Conservation (phyloP, 2,797 vertebrate genomes). For the Vireo griseus region DNA sequence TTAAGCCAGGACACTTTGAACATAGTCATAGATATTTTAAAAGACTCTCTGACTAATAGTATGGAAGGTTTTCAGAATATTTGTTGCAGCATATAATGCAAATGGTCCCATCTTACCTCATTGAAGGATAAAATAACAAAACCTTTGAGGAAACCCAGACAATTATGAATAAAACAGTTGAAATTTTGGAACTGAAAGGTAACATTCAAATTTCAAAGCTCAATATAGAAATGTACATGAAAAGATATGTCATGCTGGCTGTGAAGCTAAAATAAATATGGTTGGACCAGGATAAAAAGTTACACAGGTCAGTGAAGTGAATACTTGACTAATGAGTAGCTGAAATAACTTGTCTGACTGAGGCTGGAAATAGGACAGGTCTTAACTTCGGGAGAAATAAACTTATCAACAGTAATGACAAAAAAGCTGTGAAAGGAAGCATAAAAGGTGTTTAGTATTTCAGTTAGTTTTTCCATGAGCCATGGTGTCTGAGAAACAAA, state of each 20-base stretch:
- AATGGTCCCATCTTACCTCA: not conserved
- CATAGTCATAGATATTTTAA: not conserved
- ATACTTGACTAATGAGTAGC: constrained; percentile 10
- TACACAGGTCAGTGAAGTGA: not conserved
- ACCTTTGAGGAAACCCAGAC: not conserved
- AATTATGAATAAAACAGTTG: not conserved
- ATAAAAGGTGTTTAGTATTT: constrained; percentile 54
- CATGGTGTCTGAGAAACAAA: constrained; percentile 25
- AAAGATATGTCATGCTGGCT: not conserved
- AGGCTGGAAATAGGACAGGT: not conserved
- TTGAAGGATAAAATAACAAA: not conserved
- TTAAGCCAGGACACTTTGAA: not conserved
- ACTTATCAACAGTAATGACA: constrained; percentile 53
- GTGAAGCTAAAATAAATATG: not conserved
- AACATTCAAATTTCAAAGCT: not conserved
- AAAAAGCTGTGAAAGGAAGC: constrained; percentile 55
- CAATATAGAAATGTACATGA: not conserved
- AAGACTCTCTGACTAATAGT: not conserved
- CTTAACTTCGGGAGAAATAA: constrained; percentile 52
- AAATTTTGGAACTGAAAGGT: not conserved
- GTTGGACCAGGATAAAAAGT: not conserved
- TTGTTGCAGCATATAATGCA: not conserved
- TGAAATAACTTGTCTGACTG: constrained; percentile 11
- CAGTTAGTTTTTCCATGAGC: constrained; percentile 36
- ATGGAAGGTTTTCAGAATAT: not conserved